A percentile compares a stretch with the other conserved stretches of the same genome.
These are phyloP conservation scores for Sminthurinus signatus DNA, from an alignment of 1,140 invertebrate species.

Conservation along the genomic window DNA sequence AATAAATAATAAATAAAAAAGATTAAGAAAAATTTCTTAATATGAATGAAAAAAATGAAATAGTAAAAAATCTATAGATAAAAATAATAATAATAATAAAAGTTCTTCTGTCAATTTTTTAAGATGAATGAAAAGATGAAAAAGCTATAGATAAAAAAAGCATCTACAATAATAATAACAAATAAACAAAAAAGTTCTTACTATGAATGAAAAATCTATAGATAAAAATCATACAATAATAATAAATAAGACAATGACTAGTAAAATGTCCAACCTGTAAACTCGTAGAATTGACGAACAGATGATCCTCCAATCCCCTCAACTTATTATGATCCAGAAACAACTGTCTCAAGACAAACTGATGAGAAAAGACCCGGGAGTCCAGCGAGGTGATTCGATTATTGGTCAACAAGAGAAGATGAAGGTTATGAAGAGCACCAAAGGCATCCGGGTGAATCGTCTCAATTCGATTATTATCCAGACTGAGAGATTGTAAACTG, in stretches of 20 bases:
- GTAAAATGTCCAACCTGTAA: conserved; percentile 50
- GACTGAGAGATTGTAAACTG: conserved; percentile 76
- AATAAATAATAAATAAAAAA: too few relatives aligned
- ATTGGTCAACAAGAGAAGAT: conserved; percentile 75
- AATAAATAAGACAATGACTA: too few relatives aligned
- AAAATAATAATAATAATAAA: too few relatives aligned
- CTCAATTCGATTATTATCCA: conserved; percentile 79
- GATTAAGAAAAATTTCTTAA: too few relatives aligned
- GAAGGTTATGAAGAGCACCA: conserved; percentile 73
- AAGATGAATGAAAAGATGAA: too few relatives aligned
- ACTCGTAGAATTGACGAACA: conserved; percentile 84
- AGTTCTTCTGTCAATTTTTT: too few relatives aligned
- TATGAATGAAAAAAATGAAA: too few relatives aligned
- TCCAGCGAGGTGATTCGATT: conserved; percentile 75
- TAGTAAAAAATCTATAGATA: too few relatives aligned
- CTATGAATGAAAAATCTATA: too few relatives aligned
- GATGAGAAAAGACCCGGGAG: conserved; percentile 71
- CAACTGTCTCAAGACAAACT: conserved; percentile 74
- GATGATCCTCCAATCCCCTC: conserved; percentile 66
- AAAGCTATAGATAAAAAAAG: too few relatives aligned
- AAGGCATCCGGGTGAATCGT: conserved; percentile 82
- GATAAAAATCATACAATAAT: too few relatives aligned
- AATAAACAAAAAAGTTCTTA: conserved; percentile 51
- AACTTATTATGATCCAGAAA: conserved; percentile 78
- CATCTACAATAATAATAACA: too few relatives aligned